These are phyloP conservation scores for Cydia amplana DNA, from an alignment of 1,140 invertebrate species.

Conservation along the genomic window DNA sequence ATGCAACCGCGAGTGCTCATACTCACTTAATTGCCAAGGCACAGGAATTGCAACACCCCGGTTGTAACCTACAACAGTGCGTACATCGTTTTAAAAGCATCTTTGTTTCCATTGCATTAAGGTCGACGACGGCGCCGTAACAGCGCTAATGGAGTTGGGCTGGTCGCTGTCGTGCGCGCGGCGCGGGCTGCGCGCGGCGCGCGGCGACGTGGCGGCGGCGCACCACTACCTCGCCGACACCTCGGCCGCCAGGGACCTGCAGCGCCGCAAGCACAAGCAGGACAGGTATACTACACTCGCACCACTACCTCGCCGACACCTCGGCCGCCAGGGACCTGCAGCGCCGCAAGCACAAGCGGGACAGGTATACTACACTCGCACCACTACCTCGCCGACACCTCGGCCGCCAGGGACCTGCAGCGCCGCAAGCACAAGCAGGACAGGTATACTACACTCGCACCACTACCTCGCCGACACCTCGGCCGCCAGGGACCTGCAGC, in stretches of 20 bases:
- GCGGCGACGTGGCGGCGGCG: constrained; percentile 81
- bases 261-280: constrained; percentile 45
- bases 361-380: constrained; percentile 38
- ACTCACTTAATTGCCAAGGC: no score
- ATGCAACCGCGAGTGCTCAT: no score
- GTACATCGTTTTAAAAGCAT: no score
- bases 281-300: constrained; percentile 9
- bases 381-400: not conserved
- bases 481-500: no score
- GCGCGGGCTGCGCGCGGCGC: constrained; percentile 82
- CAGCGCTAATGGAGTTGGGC: constrained; percentile 74
- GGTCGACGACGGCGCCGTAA: constrained; percentile 60
- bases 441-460: no score
- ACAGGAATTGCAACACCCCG: no score
- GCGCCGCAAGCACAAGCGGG: constrained; percentile 39
- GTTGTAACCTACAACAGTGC: no score
- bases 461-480: no score
- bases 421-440: no score
- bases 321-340: constrained; percentile 33
- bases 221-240: constrained; percentile 82
- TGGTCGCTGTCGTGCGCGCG: constrained; percentile 83
- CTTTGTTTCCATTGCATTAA: constrained; percentile 18
- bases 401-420: not conserved
- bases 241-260: constrained; percentile 57
- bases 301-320: no score